Evolutionary conservation across 2,888 invertebrate genomes (phyloP), one percentile per base, ranked within the genome.

Genomic region (Neoscelio sp.): DNA sequence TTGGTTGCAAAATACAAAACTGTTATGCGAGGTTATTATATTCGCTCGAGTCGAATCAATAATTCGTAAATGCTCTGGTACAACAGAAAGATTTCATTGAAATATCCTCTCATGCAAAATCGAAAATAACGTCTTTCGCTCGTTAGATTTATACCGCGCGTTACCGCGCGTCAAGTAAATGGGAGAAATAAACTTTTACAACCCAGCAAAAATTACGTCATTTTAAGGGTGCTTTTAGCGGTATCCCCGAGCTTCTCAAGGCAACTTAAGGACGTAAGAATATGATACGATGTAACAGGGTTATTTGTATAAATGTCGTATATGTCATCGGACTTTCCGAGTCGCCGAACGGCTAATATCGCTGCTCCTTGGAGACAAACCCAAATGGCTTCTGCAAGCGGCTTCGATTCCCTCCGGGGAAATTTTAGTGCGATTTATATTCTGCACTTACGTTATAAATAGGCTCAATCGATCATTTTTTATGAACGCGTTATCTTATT

Each of bases 351-450:
- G 38, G 20, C 52, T 70, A 50, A 70, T 50, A 42, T 23, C 50
- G 13, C 13, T 12, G 28, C 38, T 15, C 35, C 38, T 33, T 23
- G 33, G 40, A 70, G 60, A 70, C 58, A 70, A 60, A 38, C 70
- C 60, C 44, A 46, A 62, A 62, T 54, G n/a, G 71, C 62, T 62
- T 54, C 38, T 17, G 10, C 18, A 13, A 54, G 18, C 17, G 17
- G 18, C 50, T 26, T 18, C 40, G 58, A 12, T 35, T 33, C 35
- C 18, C 23, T 12, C 30, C 2, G 15, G 68, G 28, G 26, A 50
- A 70, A 50, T 60, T 70, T 70, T 70, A 58, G 60, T 70, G 58
- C 70, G 40, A 52, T 60, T 70, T 50, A 71, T 68, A 62, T 35
- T 33, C 52, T 15, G 26, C 54, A 54, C 62, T 62, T 28, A n/a